Evolutionary conservation across 2,113 vertebrate genomes (phyloP), one percentile per base, ranked within the genome.

Genomic region (Channa argus): DNA sequence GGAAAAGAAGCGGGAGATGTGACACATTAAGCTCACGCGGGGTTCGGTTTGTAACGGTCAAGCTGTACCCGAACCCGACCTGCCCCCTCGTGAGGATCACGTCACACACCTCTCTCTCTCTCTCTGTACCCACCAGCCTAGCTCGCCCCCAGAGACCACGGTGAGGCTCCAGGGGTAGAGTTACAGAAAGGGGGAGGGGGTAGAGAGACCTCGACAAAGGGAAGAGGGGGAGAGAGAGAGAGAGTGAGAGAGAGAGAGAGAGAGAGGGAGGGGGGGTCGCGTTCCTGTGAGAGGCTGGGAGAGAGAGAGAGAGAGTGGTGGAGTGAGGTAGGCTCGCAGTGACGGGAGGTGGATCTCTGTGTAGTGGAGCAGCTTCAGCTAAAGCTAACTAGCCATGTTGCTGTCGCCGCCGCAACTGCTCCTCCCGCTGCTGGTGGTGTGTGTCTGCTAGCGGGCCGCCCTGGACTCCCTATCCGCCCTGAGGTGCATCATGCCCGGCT

Each of bases 401-500:
- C 74, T 77, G 80, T 81, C 80, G 71, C 81, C 46, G 84, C 79
- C 15, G 72, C 82, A 50, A 70, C 63, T 67, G 63, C 69, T 82
- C 71, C 74, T 72, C 53, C 64, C 43, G 77, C 80, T 73, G 77
- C 86, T 83, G 86, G 44, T 80, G 86, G 62, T 87, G 90, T 83
- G 88, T 79, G 79, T 88, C 79, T 88, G 83, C 47, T 92, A 92
- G 83, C 85, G 80, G 84, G 89, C 87, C 90, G 86, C 89, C 90
- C 89, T 92, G 91, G 91, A 92, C 91, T 92, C 91, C 81, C 83
- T 92, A 92, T 79, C 86, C 86, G 86, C 91, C 83, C 81, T 92
- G 84, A 90, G 89, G 91, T 92, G 91, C 90, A 92, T 92, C 88
- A 98, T 98, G 97, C 97, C 97, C 86, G 96, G 96, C 91, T 98